Conservation (phyloP, 2,113 vertebrate genomes). For the Toxostoma redivivum region DNA sequence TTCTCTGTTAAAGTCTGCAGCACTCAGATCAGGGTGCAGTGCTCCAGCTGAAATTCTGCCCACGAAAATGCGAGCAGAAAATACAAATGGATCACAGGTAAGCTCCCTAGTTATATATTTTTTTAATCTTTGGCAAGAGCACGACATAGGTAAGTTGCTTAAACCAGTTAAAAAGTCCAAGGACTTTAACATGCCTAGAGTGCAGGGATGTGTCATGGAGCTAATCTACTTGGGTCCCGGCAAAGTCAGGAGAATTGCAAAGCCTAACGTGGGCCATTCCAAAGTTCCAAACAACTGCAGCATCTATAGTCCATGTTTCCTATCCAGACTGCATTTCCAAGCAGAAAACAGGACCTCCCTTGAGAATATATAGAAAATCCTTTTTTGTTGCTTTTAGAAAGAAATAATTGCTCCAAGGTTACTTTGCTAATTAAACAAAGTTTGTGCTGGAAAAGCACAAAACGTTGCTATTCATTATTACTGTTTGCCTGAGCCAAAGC, state of each 20-base stretch:
- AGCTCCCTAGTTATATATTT: background rate
- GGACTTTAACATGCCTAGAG: background rate
- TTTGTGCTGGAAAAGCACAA: background rate
- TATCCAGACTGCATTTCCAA: background rate
- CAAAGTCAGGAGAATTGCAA: background rate
- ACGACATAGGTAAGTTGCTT: background rate
- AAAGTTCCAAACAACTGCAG: background rate
- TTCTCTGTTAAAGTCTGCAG: background rate
- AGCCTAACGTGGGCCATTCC: background rate
- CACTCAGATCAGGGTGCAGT: background rate
- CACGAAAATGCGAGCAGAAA: background rate
- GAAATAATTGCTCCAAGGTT: background rate
- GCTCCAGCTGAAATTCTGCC: background rate
- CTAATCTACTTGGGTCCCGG: background rate
- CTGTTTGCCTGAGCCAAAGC: background rate
- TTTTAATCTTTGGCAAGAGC: background rate
- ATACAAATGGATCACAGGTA: background rate
- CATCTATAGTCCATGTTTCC: fast-evolving
- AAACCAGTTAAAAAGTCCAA: background rate
- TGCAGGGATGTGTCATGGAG: background rate
- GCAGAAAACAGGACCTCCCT: background rate
- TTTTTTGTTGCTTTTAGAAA: background rate
- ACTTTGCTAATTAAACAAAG: background rate
- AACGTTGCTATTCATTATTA: background rate
- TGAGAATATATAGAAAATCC: background rate